A percentile compares a stretch with the other conserved stretches of the same genome.
phyloP scores from a whole-genome alignment of 2,888 invertebrate genomes.

The Isotomurus palustris region DNA sequence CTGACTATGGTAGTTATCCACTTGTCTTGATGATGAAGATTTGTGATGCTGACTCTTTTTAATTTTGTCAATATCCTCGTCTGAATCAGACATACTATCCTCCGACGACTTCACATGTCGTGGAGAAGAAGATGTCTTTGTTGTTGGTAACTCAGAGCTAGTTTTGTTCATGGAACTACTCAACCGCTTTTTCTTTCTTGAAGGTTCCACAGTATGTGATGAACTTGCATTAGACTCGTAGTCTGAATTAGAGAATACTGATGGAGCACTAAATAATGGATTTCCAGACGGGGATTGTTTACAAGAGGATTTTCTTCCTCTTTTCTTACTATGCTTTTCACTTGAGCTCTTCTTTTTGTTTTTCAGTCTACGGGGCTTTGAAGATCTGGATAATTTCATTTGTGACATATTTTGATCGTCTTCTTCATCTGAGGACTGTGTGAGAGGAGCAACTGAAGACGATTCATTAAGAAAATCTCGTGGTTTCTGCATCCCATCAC shows the following conservation, averaged over 20 bases:
- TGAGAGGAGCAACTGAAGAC: conserved; percentile 14
- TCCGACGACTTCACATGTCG: conserved; percentile 37
- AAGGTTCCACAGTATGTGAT: conserved; percentile 28
- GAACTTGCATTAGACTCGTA: conserved; percentile 38
- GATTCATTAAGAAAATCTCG: neutral
- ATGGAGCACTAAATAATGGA: conserved; percentile 27
- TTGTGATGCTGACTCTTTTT: no score
- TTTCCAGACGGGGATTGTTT: conserved; percentile 20
- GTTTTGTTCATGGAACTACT: conserved; percentile 15
- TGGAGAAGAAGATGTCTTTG: no score
- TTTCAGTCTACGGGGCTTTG: conserved; percentile 30
- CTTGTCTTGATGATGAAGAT: no score
- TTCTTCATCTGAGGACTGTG: conserved; percentile 32
- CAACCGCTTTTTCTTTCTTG: conserved; percentile 40
- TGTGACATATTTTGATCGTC: conserved; percentile 52
- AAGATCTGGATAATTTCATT: no score
- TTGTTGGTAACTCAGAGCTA: conserved; percentile 18
- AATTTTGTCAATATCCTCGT: no score
- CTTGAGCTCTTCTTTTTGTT: conserved; percentile 16
- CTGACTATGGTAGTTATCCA: no score
- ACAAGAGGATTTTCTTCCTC: conserved; percentile 29
- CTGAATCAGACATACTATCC: conserved; percentile 34
- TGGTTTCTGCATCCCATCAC: conserved; percentile 8
- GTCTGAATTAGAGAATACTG: conserved; percentile 40
- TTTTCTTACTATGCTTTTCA: conserved; percentile 48